Evolutionary conservation across 2,888 invertebrate species (phyloP).

Genomic region (Drosophila nr. perissopoda): DNA sequence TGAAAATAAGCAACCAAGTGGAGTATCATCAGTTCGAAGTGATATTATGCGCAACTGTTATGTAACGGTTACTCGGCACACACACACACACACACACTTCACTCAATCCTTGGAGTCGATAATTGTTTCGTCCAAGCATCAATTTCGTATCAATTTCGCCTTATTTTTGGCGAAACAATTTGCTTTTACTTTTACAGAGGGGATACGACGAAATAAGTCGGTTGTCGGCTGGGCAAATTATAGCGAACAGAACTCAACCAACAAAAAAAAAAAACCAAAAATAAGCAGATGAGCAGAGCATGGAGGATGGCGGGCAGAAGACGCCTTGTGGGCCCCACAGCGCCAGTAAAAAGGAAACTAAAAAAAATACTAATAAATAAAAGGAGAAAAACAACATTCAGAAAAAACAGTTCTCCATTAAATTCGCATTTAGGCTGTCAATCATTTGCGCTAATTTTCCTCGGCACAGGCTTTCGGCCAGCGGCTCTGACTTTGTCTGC

Average conservation of each 20-base stretch:
- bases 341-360: slow-evolving; percentile 20
- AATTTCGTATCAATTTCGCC: slow-evolving; percentile 74
- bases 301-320: slow-evolving; percentile 12
- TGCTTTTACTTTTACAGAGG: slow-evolving; percentile 73
- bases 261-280: not conserved
- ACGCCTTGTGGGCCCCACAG: slow-evolving; percentile 46
- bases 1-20: not conserved
- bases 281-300: slow-evolving; percentile 14
- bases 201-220: slow-evolving; percentile 10
- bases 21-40: not conserved
- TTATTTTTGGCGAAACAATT: slow-evolving; percentile 66
- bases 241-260: slow-evolving; percentile 37
- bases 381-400: slow-evolving; percentile 10
- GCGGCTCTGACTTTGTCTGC: slow-evolving; percentile 28
- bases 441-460: slow-evolving; percentile 82
- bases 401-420: slow-evolving; percentile 77
- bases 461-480: slow-evolving; percentile 36
- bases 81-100: slow-evolving; percentile 1
- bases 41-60: slow-evolving; percentile 20
- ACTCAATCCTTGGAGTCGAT: slow-evolving; percentile 9
- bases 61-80: slow-evolving; percentile 25
- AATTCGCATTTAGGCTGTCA: slow-evolving; percentile 84
- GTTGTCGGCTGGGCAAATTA: slow-evolving; percentile 66
- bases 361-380: slow-evolving; percentile 19
- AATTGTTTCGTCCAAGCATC: slow-evolving; percentile 48